Conservation (phyloP, 1,140 invertebrate species). For the Solenopsis fugax region DNA sequence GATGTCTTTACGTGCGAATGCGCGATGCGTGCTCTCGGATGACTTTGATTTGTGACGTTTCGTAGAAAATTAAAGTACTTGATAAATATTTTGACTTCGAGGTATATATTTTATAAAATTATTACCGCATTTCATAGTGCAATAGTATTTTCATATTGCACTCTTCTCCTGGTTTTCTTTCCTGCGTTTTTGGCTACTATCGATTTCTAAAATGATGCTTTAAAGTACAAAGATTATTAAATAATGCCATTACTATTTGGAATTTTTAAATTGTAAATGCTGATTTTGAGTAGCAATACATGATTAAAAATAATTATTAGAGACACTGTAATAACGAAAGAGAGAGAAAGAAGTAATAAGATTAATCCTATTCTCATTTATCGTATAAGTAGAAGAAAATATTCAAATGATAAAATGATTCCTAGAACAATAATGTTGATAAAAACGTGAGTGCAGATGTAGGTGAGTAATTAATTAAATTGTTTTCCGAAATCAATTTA, state of each 20-base stretch:
- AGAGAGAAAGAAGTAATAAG: background rate
- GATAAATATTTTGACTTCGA: background rate
- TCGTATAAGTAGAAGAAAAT: background rate
- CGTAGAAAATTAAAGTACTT: background rate
- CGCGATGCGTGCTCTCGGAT: background rate
- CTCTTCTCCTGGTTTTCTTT: background rate
- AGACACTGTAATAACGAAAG: background rate
- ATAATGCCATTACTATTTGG: background rate
- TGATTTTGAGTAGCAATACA: background rate
- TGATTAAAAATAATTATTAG: background rate
- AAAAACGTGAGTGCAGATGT: background rate
- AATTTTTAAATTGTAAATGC: background rate
- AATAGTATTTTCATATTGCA: background rate
- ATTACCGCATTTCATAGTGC: background rate
- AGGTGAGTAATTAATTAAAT: background rate
- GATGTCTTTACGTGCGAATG: constrained; percentile 3
- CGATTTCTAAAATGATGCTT: background rate
- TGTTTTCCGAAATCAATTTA: background rate
- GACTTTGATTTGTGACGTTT: background rate
- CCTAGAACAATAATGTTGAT: background rate
- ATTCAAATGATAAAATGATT: background rate
- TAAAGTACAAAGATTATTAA: background rate
- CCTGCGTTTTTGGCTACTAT: background rate
- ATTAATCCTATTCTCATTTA: background rate
- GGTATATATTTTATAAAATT: background rate